Percentiles rank a stretch among this genome's conserved stretches.
Evolutionary conservation across 2,888 invertebrate species (phyloP).

Genomic region (Plebejus melissa): DNA sequence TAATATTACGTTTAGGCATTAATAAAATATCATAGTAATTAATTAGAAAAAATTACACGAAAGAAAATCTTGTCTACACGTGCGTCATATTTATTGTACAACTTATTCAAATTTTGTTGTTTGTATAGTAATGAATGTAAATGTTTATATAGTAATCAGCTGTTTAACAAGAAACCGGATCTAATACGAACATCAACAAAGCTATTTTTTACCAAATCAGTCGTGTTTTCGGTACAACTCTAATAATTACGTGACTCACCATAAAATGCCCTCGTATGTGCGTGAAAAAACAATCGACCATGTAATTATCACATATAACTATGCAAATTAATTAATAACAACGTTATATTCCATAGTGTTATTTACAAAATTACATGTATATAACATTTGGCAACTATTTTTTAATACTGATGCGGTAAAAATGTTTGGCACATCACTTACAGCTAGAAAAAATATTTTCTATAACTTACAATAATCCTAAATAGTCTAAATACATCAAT

Average conservation of each 20-base stretch:
- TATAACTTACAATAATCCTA: conserved; percentile 60
- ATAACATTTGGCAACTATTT: conserved; percentile 68
- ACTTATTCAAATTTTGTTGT: not conserved
- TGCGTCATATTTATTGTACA: not conserved
- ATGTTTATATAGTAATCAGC: not conserved
- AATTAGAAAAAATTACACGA: not conserved
- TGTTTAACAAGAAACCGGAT: not conserved
- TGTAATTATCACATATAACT: conserved; percentile 52
- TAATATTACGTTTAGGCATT: not conserved
- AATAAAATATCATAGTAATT: not conserved
- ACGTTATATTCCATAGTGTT: conserved; percentile 53
- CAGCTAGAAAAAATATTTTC: conserved; percentile 65
- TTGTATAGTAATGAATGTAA: too few species aligned
- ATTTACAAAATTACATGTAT: conserved; percentile 64
- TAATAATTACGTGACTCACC: conserved; percentile 55
- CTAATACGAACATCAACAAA: not conserved
- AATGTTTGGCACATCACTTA: conserved; percentile 76
- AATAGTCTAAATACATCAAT: conserved; percentile 67
- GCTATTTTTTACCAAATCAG: not conserved
- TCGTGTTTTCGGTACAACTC: conserved; percentile 27
- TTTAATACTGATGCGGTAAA: conserved; percentile 79
- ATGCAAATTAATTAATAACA: conserved; percentile 43
- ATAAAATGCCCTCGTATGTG: conserved; percentile 66
- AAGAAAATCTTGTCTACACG: not conserved
- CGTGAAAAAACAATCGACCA: conserved; percentile 68